These are phyloP conservation scores for Frankliniella fusca DNA, from an alignment of 2,888 invertebrate genomes.

Conservation along the genomic window DNA sequence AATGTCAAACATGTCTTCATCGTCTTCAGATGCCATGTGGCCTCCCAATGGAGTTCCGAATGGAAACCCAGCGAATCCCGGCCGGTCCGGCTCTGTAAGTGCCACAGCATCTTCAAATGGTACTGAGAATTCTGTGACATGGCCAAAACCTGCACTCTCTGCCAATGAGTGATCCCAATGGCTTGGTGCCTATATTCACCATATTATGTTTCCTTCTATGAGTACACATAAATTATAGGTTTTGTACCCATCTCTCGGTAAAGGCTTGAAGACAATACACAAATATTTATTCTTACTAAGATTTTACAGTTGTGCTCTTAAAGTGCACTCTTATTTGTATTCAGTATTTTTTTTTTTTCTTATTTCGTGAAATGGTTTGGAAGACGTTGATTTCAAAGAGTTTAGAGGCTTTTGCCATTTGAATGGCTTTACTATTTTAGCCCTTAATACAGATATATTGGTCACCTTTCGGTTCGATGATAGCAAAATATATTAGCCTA, in stretches of 20 bases:
- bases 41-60: not conserved
- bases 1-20: slow-evolving; percentile 11
- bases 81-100: slow-evolving; percentile 7
- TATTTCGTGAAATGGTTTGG: not conserved
- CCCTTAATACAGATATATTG: not conserved
- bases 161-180: not conserved
- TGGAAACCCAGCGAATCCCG: not conserved
- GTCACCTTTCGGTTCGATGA: not conserved
- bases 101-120: not conserved
- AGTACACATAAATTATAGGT: not conserved
- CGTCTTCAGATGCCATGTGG: not conserved
- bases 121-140: not conserved
- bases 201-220: not conserved
- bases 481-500: not conserved
- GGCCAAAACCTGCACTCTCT: not conserved
- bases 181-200: not conserved
- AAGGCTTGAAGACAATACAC: slow-evolving; percentile 2
- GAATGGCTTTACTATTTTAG: not conserved
- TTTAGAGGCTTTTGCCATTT: not conserved
- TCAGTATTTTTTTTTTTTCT: not conserved
- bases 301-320: not conserved
- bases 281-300: not conserved
- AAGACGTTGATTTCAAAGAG: not conserved
- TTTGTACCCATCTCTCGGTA: not conserved
- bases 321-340: not conserved